Evolutionary conservation across 1,140 invertebrate species (phyloP).

Genomic region (Lethocerus indicus): DNA sequence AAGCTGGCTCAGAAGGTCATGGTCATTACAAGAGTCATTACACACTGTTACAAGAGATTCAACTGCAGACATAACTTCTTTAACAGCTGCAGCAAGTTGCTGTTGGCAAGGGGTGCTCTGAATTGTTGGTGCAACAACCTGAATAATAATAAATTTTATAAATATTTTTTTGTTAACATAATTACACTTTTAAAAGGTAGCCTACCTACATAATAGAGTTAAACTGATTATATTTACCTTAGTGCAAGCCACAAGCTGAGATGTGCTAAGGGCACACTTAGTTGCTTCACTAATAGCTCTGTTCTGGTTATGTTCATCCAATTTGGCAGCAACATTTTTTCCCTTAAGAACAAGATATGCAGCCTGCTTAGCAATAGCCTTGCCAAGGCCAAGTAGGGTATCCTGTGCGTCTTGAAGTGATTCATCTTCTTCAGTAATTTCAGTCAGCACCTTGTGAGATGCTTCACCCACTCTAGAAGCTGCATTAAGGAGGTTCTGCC

Average conservation of each 20-base stretch:
- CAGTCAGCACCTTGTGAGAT: constrained; percentile 81
- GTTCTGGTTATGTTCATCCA: constrained; percentile 63
- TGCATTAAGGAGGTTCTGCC: constrained; percentile 83
- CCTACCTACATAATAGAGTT: no score
- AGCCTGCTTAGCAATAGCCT: constrained; percentile 92
- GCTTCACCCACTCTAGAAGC: constrained; percentile 92
- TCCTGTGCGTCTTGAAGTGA: constrained; percentile 65
- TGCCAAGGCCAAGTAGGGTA: constrained; percentile 74
- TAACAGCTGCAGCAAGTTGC: constrained; percentile 80
- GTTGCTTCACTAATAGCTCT: constrained; percentile 85
- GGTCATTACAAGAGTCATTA: constrained; percentile 47
- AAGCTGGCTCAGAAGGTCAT: constrained; percentile 56
- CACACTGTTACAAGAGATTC: constrained; percentile 79
- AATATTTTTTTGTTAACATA: background rate
- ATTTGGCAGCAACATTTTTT: constrained; percentile 81
- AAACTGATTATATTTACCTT: constrained; percentile 41
- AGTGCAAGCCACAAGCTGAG: constrained; percentile 92
- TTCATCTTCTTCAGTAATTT: constrained; percentile 81
- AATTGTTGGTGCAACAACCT: constrained; percentile 68
- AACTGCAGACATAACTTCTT: constrained; percentile 83
- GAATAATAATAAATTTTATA: no score
- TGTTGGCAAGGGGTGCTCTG: constrained; percentile 85
- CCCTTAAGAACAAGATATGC: constrained; percentile 88
- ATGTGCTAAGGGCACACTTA: constrained; percentile 91
- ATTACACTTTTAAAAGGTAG: background rate